Percentiles rank a stretch among this genome's conserved stretches.
Conservation (phyloP, 1,140 invertebrate genomes). For the Dendroctonus ponderosae region DNA sequence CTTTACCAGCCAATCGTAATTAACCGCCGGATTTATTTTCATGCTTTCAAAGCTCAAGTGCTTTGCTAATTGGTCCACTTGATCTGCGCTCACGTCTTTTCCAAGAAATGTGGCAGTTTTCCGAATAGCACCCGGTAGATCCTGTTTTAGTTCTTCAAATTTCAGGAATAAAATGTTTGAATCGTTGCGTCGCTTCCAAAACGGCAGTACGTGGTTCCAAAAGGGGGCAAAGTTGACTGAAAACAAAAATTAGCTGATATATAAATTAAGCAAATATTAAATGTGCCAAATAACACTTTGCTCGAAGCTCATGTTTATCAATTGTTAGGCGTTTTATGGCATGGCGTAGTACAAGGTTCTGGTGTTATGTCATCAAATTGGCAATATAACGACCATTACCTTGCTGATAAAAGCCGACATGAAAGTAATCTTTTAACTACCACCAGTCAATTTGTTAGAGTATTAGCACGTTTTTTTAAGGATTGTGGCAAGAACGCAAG, state of each 20-base stretch:
- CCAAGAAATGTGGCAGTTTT: slow-evolving; percentile 61
- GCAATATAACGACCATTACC: no score
- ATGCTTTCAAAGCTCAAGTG: slow-evolving; percentile 68
- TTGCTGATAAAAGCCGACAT: no score
- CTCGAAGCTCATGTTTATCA: no score
- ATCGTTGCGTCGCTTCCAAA: slow-evolving; percentile 57
- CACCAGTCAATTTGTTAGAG: no score
- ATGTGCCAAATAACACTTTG: no score
- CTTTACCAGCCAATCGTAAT: slow-evolving; percentile 56
- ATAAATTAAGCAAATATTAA: no score
- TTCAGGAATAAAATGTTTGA: slow-evolving; percentile 61
- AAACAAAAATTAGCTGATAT: slow-evolving; percentile 3
- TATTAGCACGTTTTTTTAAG: no score
- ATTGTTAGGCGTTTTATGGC: no score
- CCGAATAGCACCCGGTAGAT: slow-evolving; percentile 59
- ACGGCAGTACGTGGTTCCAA: slow-evolving; percentile 61
- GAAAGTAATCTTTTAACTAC: no score
- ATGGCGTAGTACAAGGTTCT: no score
- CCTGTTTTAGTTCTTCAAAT: slow-evolving; percentile 67
- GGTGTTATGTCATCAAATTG: no score
- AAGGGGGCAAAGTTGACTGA: slow-evolving; percentile 59
- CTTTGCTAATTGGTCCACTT: slow-evolving; percentile 54
- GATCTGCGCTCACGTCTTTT: slow-evolving; percentile 53
- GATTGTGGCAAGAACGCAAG: no score
- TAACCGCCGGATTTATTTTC: slow-evolving; percentile 68